phyloP scores from a whole-genome alignment of 1,140 invertebrate genomes.

The Venturia canescens region DNA sequence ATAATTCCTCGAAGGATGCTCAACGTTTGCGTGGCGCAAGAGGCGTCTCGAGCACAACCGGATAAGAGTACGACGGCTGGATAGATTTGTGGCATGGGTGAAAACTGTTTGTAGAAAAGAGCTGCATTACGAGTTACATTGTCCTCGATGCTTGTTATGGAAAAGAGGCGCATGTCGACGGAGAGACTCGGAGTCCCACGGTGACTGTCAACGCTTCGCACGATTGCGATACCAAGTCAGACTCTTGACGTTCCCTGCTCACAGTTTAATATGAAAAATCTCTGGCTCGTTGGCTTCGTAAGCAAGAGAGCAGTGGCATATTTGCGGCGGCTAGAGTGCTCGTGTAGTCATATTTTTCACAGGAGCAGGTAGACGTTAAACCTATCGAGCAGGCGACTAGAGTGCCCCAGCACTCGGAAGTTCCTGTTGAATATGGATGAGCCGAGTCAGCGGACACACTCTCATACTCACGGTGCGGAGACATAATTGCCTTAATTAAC shows the following conservation, averaged over 20 bases:
- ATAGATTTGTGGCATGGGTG: not conserved
- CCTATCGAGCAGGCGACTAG: constrained; percentile 15
- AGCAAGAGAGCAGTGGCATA: not conserved
- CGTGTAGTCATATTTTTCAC: constrained; percentile 10
- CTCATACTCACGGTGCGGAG: constrained; percentile 75
- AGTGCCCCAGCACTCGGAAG: constrained; percentile 64
- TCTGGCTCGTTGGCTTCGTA: not conserved
- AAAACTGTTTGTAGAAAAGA: constrained; percentile 9
- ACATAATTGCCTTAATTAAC: constrained; percentile 77
- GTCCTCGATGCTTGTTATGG: constrained; percentile 61
- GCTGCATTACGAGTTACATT: constrained; percentile 26
- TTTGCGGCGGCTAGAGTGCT: constrained; percentile 7
- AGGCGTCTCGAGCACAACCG: constrained; percentile 14
- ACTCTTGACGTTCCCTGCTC: not conserved
- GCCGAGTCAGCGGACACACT: constrained; percentile 70
- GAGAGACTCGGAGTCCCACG: constrained; percentile 68
- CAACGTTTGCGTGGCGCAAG: constrained; percentile 8
- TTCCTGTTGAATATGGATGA: constrained; percentile 76
- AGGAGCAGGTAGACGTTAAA: not conserved
- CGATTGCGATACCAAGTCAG: constrained; percentile 32
- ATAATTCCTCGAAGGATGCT: constrained; percentile 20
- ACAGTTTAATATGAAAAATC: not conserved
- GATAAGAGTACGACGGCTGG: constrained; percentile 20
- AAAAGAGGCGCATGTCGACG: constrained; percentile 56
- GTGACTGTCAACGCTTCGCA: constrained; percentile 69